These are phyloP conservation scores for Artibeus lituratus DNA, from an alignment of 2,797 vertebrate genomes.

Conservation along the genomic window DNA sequence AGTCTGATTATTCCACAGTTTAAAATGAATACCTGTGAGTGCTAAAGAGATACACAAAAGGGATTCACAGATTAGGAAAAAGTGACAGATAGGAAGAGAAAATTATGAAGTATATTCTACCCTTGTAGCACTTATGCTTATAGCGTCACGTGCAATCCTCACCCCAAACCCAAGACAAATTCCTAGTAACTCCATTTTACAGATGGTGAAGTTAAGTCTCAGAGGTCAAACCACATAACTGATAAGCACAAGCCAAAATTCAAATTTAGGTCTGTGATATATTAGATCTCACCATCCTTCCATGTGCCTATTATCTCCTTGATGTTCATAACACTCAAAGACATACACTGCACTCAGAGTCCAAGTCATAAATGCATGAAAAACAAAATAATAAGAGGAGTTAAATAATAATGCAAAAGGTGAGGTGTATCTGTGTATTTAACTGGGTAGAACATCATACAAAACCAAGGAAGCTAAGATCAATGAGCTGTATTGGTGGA, in stretches of 20 bases:
- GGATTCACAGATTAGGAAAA: not conserved
- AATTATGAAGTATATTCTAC: not conserved
- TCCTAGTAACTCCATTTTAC: not conserved
- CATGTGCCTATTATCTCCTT: not conserved
- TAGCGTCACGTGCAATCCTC: not conserved
- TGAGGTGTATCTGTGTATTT: not conserved
- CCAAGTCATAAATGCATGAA: not conserved
- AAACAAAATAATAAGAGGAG: not conserved
- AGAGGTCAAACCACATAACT: not conserved
- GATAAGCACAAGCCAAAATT: not conserved
- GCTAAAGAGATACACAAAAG: not conserved
- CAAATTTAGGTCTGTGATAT: not conserved
- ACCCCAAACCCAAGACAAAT: not conserved
- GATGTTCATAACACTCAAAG: not conserved
- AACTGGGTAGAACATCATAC: not conserved
- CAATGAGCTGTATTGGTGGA: not conserved
- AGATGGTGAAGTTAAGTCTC: not conserved
- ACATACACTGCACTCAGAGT: not conserved
- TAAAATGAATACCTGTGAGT: not conserved
- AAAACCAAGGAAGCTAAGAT: not conserved
- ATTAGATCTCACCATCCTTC: not conserved
- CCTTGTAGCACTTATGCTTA: not conserved
- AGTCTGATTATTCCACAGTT: not conserved
- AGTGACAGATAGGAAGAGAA: not conserved
- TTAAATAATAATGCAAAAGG: not conserved